Conservation (phyloP, 2,797 vertebrate species). For the Coranthus polyacanthus region DNA sequence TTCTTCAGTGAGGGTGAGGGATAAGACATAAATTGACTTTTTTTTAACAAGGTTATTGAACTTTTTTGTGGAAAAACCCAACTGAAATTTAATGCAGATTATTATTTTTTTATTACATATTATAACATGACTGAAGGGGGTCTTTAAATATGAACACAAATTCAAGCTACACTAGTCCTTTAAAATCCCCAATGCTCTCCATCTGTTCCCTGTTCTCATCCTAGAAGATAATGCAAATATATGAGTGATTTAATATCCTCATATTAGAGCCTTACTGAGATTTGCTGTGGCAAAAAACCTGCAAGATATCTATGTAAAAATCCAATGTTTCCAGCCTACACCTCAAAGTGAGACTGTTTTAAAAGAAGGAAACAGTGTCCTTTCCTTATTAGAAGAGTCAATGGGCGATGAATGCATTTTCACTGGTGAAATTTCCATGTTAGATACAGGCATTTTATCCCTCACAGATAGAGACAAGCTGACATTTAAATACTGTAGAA, state of each 20-base stretch:
- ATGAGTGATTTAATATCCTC: neutral
- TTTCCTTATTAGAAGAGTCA: neutral
- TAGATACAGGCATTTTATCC: neutral
- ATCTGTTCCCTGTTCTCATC: neutral
- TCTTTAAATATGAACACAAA: neutral
- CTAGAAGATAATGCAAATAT: constrained; percentile 15
- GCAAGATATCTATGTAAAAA: neutral
- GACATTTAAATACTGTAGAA: constrained; percentile 22
- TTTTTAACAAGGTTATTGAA: too few relatives aligned
- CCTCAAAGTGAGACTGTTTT: neutral
- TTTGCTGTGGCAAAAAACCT: neutral
- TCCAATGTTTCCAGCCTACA: neutral
- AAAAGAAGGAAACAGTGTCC: neutral
- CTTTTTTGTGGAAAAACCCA: too few relatives aligned
- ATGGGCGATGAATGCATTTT: constrained; percentile 8
- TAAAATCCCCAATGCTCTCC: neutral
- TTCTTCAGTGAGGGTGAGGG: too few relatives aligned
- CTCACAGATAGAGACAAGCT: constrained; percentile 13
- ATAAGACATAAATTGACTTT: too few relatives aligned
- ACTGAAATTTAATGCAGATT: too few relatives aligned
- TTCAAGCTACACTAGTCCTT: neutral
- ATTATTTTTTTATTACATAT: too few relatives aligned
- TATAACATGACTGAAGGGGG: too few relatives aligned
- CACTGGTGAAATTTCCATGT: neutral
- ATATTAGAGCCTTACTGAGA: constrained; percentile 1